A percentile compares a stretch with the other conserved stretches of the same genome.
Evolutionary conservation across 2,113 vertebrate genomes (phyloP).

Genomic region (Mellivora capensis): DNA sequence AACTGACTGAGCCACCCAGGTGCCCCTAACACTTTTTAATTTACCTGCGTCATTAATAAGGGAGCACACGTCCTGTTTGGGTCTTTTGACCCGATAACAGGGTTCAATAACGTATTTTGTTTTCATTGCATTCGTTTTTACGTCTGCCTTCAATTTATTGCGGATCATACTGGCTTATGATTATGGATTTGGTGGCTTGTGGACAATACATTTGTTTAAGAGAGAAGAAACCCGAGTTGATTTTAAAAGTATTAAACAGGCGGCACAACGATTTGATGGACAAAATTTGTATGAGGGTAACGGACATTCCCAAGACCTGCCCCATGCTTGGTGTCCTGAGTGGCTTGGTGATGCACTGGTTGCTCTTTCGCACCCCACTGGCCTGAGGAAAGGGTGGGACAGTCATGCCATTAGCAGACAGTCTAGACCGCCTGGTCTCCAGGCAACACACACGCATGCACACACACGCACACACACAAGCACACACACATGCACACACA

Average conservation of each 20-base stretch:
- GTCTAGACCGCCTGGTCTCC: no score
- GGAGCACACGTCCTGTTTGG: neutral
- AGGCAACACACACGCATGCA: neutral
- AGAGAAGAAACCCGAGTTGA: neutral
- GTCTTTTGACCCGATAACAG: neutral
- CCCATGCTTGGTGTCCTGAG: neutral
- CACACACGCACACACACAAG: no score
- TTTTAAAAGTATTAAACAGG: neutral
- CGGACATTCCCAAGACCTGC: fast-evolving
- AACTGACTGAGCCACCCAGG: no score
- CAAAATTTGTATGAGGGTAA: neutral
- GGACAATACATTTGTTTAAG: neutral
- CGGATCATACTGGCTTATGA: neutral
- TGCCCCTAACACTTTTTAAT: no score
- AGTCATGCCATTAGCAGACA: no score
- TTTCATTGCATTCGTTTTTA: neutral
- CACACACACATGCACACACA: neutral
- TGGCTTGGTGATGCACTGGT: fast-evolving
- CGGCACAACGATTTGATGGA: neutral
- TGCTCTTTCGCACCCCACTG: neutral
- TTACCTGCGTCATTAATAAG: neutral
- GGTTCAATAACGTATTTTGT: neutral
- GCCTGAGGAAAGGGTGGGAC: no score
- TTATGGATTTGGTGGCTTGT: neutral
- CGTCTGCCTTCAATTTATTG: neutral